These are phyloP conservation scores for Saccostrea echinata DNA, from an alignment of 1,140 invertebrate species.

Conservation along the genomic window DNA sequence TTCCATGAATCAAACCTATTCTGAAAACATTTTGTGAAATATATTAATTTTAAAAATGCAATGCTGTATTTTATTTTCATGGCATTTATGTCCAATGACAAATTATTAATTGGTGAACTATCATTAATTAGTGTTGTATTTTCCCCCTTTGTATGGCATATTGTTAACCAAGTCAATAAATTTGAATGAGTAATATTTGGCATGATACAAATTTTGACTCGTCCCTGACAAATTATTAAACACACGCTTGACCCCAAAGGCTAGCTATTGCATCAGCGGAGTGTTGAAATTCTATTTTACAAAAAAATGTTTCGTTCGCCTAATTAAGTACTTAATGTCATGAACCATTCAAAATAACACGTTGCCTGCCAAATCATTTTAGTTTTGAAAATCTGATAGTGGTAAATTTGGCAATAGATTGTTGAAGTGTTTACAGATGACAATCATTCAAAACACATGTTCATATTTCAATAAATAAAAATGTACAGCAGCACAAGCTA, in stretches of 20 bases:
- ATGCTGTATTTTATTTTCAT: background rate
- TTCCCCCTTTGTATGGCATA: no score
- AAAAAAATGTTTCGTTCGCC: background rate
- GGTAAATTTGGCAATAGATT: background rate
- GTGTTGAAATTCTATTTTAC: background rate
- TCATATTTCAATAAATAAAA: background rate
- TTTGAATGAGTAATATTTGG: background rate
- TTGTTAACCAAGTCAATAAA: conserved; percentile 12
- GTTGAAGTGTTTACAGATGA: background rate
- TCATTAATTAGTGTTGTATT: background rate
- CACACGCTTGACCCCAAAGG: background rate
- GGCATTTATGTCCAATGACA: background rate
- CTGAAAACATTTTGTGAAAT: background rate
- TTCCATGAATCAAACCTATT: background rate
- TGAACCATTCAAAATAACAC: conserved; percentile 3
- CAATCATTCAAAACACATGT: background rate
- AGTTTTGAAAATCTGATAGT: conserved; percentile 3
- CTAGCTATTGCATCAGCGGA: background rate
- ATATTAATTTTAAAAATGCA: background rate
- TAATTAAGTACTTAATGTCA: background rate
- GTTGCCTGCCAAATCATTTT: conserved; percentile 26
- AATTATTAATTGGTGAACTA: background rate
- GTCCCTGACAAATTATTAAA: conserved; percentile 32
- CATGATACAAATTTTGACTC: background rate
- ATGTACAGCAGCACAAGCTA: background rate